Conservation (phyloP, 2,797 vertebrate species). For the Sebastes ruberrimus region DNA sequence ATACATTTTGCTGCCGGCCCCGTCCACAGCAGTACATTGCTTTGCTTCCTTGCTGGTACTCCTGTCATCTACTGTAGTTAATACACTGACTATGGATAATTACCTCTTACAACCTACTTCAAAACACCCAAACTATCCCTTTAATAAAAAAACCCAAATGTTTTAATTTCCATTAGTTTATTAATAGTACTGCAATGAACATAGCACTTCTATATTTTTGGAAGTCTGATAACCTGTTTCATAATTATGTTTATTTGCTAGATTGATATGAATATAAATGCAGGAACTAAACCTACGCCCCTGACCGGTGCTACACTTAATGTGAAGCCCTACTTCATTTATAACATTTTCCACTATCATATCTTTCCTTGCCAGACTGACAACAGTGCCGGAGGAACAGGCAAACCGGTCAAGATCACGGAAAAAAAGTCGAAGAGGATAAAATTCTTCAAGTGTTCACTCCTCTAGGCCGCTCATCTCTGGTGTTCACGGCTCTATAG, state of each 20-base stretch:
- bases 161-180: not conserved
- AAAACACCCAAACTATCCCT: too few relatives aligned
- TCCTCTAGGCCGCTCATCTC: conserved; percentile 82
- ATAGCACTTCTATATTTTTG: not conserved
- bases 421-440: conserved; percentile 96
- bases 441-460: conserved; percentile 94
- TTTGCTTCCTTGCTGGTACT: too few relatives aligned
- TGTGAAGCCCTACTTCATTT: not conserved
- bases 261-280: not conserved
- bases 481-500: not conserved
- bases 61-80: too few relatives aligned
- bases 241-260: not conserved
- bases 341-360: not conserved
- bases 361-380: conserved; percentile 85
- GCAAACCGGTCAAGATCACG: conserved; percentile 96
- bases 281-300: not conserved
- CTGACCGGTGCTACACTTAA: not conserved
- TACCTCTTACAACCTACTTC: too few relatives aligned
- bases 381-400: conserved; percentile 85
- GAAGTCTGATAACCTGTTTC: not conserved
- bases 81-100: too few relatives aligned
- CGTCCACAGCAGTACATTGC: too few relatives aligned
- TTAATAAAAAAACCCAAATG: not conserved
- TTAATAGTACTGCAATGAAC: not conserved
- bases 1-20: too few relatives aligned